Evolutionary conservation across 2,888 invertebrate genomes (phyloP).

Genomic region (Syrista parreyssii): DNA sequence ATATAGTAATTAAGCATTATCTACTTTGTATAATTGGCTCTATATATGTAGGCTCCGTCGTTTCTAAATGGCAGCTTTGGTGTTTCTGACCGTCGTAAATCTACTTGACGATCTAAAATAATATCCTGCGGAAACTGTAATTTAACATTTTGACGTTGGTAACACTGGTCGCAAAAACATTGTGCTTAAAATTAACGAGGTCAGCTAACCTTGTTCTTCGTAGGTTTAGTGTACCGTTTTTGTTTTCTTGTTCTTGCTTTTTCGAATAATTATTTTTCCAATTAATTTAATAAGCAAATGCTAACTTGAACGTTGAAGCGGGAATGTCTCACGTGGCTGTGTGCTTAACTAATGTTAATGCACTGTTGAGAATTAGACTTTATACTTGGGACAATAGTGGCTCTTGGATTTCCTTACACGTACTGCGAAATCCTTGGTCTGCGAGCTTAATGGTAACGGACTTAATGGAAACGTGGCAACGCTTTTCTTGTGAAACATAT

Average conservation of each 20-base stretch:
- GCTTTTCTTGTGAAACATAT: background rate
- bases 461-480: background rate
- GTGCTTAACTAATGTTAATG: background rate
- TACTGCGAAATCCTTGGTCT: background rate
- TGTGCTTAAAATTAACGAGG: background rate
- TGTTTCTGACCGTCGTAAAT: background rate
- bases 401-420: background rate
- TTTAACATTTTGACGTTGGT: background rate
- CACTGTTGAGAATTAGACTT: background rate
- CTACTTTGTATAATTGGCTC: background rate
- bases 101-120: background rate
- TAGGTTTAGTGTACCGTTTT: background rate
- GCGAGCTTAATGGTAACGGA: background rate
- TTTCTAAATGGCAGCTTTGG: background rate
- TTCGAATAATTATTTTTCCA: background rate
- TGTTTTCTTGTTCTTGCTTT: background rate
- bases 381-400: background rate
- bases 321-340: background rate
- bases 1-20: background rate
- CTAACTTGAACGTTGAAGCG: background rate
- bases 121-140: background rate
- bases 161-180: background rate
- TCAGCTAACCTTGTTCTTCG: background rate
- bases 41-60: background rate
- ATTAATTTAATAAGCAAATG: background rate